phyloP scores from a whole-genome alignment of 2,888 invertebrate genomes.

The Acanthosepion lycidas region DNA sequence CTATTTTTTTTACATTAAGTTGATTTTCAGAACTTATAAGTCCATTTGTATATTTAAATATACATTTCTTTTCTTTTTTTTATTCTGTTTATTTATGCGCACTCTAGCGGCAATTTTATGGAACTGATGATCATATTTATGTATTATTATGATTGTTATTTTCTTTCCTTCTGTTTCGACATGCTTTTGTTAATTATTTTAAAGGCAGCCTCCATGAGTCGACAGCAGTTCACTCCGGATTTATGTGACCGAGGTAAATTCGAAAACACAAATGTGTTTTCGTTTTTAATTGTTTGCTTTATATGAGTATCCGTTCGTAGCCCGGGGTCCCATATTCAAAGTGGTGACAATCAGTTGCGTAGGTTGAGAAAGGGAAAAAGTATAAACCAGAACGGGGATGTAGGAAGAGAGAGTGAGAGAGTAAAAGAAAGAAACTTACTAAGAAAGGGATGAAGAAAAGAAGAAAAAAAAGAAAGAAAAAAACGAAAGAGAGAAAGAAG shows the following conservation, averaged over 20 bases:
- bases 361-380: background rate
- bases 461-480: background rate
- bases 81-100: background rate
- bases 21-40: background rate
- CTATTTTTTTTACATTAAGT: background rate
- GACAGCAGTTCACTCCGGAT: background rate
- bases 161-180: background rate
- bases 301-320: background rate
- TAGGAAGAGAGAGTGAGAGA: background rate
- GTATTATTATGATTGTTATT: background rate
- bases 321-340: background rate
- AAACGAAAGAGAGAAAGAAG: background rate
- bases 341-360: background rate
- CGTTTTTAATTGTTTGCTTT: background rate
- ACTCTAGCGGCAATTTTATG: background rate
- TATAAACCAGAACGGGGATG: too few relatives aligned
- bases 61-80: background rate
- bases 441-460: background rate
- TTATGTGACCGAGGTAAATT: background rate
- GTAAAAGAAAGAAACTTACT: background rate
- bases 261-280: background rate
- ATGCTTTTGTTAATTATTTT: background rate
- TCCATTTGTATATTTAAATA: background rate
- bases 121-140: background rate
- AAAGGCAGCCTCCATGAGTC: background rate